Evolutionary conservation across 2,888 invertebrate species (phyloP).

Genomic region (Aphodius granarius): DNA sequence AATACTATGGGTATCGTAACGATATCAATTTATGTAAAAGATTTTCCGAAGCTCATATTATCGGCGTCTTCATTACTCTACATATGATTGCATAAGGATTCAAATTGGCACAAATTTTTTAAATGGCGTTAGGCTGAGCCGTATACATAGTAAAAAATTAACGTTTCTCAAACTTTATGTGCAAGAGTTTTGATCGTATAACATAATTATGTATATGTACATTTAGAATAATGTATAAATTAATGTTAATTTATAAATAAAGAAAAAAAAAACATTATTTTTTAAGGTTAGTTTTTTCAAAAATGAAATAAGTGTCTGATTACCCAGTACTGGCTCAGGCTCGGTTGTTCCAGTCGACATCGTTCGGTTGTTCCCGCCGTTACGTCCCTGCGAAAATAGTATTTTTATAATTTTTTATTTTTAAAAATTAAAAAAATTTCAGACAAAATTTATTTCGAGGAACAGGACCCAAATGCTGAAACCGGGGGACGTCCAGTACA

Average conservation of each 20-base stretch:
- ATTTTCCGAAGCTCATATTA: neutral
- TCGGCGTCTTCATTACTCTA: neutral
- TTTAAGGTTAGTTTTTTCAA: no score
- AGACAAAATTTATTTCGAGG: no score
- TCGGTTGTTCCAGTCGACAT: neutral
- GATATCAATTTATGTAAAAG: neutral
- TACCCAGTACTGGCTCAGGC: neutral
- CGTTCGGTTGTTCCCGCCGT: neutral
- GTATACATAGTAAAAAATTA: no score
- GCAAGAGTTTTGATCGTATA: no score
- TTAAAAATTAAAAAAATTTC: neutral
- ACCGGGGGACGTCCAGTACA: no score
- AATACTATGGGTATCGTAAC: neutral
- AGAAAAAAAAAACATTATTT: no score
- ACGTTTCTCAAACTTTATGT: no score
- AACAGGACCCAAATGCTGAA: no score
- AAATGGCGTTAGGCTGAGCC: no score
- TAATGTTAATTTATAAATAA: no score
- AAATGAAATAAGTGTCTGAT: neutral
- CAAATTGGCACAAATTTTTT: neutral
- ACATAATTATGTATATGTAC: no score
- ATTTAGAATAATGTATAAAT: no score
- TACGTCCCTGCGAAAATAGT: neutral
- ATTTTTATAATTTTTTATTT: neutral
- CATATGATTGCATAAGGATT: neutral